Evolutionary conservation across 2,113 vertebrate species (phyloP), one percentile per base, ranked within the genome.

Genomic region (Lutjanus erythropterus): DNA sequence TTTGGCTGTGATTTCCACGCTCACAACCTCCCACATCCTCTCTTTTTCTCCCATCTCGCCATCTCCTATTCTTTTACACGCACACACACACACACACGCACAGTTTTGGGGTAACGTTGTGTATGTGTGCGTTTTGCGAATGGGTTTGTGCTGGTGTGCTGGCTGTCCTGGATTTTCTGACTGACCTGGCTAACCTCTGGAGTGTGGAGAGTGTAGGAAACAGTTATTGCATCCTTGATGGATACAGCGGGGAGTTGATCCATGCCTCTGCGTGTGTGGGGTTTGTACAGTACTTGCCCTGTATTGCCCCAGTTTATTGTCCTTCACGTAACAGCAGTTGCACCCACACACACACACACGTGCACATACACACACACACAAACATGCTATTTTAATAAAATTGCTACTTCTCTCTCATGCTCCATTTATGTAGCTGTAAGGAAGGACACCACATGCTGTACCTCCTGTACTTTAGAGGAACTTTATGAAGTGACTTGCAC

Each of bases 141-240:
- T 37, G 58, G 75, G 59, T 35, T 37, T 53, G 2, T 35, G 5
- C 56, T 2, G 46, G 60, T 73, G 27, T 21, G 44, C 44, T 31
- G 58, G 55, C 84, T 85, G 87, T 84, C 87, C 88, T 88, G 87
- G 88, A 90, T 92, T 87, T 89, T 86, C 79, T 83, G 41, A 80
- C 81, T 92, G 91, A 90, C 93, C 93, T 87, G 87, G 86, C 90
- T 93, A 89, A 90, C 91, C 87, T 92, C 81, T 86, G 83, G 87
- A 89, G 92, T 92, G 91, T 86, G 85, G 62, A 87, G 59, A 64
- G 53, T 78, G 77, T 64, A 77, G 80, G 66, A 86, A 91, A 77
- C 76, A 37, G 75, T 91, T 89, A 89, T 85, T 91, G 81, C 83
- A 80, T 88, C 86, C 80, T 87, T 91, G 86, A 89, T 85, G 84